Conservation (phyloP, 2,113 vertebrate genomes). For the Herpetotheres cachinnans region DNA sequence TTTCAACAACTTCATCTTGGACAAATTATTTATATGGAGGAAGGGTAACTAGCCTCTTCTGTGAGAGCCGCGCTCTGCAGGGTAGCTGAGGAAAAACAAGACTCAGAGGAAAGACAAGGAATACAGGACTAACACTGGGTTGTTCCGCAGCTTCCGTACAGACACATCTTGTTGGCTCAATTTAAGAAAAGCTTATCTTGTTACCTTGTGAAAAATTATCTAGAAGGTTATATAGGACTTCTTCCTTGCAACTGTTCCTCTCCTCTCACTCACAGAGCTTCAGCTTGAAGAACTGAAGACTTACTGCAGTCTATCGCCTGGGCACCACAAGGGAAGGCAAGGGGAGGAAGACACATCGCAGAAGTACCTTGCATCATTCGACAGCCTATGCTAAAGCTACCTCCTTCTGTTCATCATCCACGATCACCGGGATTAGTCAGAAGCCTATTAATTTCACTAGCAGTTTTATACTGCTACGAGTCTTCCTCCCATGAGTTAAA, state of each 20-base stretch:
- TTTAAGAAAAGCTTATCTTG: not conserved
- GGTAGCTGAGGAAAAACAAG: not conserved
- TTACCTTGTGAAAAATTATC: not conserved
- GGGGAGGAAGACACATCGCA: not conserved
- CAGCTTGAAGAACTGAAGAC: not conserved
- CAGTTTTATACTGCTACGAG: not conserved
- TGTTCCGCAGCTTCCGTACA: rapidly evolving
- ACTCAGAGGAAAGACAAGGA: not conserved
- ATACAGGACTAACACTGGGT: not conserved
- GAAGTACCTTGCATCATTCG: not conserved
- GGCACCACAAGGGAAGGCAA: not conserved
- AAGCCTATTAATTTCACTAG: not conserved
- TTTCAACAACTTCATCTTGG: not conserved
- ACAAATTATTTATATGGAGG: not conserved
- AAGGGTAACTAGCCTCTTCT: not conserved
- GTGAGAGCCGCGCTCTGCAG: not conserved
- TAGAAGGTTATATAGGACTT: not conserved
- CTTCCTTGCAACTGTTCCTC: not conserved
- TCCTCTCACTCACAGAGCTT: not conserved
- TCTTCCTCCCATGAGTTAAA: not conserved
- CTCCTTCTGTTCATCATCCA: rapidly evolving
- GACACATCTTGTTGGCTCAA: not conserved
- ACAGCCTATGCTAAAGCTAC: not conserved
- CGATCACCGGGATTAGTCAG: rapidly evolving
- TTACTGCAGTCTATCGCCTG: not conserved